Conservation (phyloP, 2,888 invertebrate species). For the Hydrotaea cyrtoneurina region DNA sequence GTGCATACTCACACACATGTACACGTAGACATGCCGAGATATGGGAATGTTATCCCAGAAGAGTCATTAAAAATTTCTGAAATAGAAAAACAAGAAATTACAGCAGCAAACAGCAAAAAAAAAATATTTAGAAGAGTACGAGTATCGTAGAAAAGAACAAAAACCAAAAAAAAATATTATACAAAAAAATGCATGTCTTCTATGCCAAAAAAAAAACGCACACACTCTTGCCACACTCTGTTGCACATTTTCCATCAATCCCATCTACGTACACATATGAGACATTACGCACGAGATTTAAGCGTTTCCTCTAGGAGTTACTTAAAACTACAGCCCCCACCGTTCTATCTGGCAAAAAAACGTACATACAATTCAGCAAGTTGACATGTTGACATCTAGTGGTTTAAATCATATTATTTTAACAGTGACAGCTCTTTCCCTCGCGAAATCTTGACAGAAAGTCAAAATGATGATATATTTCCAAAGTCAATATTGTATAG, state of each 20-base stretch:
- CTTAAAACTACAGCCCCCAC: too few species aligned
- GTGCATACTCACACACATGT: slow-evolving; percentile 40
- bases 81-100: slow-evolving; percentile 71
- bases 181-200: slow-evolving; percentile 35
- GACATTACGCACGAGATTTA: too few species aligned
- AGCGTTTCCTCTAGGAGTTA: too few species aligned
- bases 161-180: slow-evolving; percentile 14
- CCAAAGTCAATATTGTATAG: too few species aligned
- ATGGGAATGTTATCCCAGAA: slow-evolving; percentile 63
- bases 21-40: slow-evolving; percentile 38
- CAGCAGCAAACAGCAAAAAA: slow-evolving; percentile 72
- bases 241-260: neutral
- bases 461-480: too few species aligned
- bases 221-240: neutral
- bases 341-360: too few species aligned
- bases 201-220: neutral
- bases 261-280: neutral
- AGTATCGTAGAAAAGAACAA: slow-evolving; percentile 60
- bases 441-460: too few species aligned
- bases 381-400: too few species aligned
- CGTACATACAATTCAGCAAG: too few species aligned
- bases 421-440: too few species aligned
- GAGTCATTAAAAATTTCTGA: slow-evolving; percentile 69
- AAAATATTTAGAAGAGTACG: slow-evolving; percentile 72
- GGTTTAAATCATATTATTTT: too few species aligned